A percentile compares a stretch with the other conserved stretches of the same genome.
Conservation (phyloP, 1,140 invertebrate genomes). For the Popillia japonica region DNA sequence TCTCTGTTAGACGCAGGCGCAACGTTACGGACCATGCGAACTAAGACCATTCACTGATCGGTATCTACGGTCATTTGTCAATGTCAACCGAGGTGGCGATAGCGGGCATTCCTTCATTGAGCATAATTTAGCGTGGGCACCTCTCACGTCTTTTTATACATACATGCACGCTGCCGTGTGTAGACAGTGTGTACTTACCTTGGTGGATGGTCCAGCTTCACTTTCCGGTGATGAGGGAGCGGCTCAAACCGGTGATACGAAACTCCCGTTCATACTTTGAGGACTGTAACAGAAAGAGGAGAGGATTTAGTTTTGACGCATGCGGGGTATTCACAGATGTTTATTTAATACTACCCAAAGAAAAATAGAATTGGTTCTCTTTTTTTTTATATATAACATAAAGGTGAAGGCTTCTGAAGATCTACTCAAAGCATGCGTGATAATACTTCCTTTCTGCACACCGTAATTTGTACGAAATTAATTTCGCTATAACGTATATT, state of each 20-base stretch:
- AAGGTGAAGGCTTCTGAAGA: too few relatives aligned
- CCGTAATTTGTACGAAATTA: too few relatives aligned
- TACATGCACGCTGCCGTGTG: not conserved
- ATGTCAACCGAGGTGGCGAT: slow-evolving; percentile 69
- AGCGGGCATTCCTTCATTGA: slow-evolving; percentile 60
- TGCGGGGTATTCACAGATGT: too few relatives aligned
- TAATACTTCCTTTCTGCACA: too few relatives aligned
- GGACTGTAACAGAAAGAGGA: slow-evolving; percentile 63
- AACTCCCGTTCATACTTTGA: slow-evolving; percentile 68
- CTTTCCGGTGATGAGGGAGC: slow-evolving; percentile 40
- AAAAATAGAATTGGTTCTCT: too few relatives aligned
- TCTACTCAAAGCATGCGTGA: too few relatives aligned
- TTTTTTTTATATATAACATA: too few relatives aligned
- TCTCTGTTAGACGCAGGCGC: not conserved
- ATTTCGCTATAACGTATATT: too few relatives aligned
- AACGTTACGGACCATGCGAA: slow-evolving; percentile 51
- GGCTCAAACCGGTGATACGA: slow-evolving; percentile 70
- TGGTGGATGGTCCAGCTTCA: slow-evolving; percentile 48
- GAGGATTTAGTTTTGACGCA: not conserved
- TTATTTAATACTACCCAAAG: too few relatives aligned
- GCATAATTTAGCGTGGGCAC: slow-evolving; percentile 47
- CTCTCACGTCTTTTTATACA: slow-evolving; percentile 12
- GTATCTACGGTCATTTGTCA: slow-evolving; percentile 71
- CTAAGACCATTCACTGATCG: slow-evolving; percentile 67
- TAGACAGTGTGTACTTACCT: slow-evolving; percentile 45